These are phyloP conservation scores for Zosterops pallidus DNA, from an alignment of 2,113 vertebrate species.

Conservation along the genomic window DNA sequence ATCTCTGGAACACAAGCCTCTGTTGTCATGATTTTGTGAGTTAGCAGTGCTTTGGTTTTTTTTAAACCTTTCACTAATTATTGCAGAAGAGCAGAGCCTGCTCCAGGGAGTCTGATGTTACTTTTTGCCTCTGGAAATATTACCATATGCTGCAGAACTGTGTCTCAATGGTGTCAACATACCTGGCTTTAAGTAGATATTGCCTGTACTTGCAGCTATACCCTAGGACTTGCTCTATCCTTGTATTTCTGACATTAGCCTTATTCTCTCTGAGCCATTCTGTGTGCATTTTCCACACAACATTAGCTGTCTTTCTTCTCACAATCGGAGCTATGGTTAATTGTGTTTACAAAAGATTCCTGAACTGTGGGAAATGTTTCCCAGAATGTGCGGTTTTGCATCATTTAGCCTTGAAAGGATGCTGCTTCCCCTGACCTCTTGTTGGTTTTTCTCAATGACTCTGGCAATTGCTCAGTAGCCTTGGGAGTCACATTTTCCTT, in stretches of 20 bases:
- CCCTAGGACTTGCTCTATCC: not conserved
- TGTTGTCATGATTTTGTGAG: not conserved
- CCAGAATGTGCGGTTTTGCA: not conserved
- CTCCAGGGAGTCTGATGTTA: not conserved
- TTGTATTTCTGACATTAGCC: not conserved
- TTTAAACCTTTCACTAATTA: not conserved
- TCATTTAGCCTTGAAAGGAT: constrained; percentile 41
- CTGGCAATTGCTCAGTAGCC: constrained; percentile 8
- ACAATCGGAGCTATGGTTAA: not conserved
- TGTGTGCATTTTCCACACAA: not conserved
- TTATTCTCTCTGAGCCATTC: not conserved
- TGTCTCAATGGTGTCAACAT: not conserved
- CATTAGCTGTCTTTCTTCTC: not conserved
- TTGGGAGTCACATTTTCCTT: constrained; percentile 29
- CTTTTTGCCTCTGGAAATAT: not conserved
- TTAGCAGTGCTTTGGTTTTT: not conserved
- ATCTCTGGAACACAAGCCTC: not conserved
- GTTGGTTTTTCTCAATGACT: not conserved
- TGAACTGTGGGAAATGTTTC: constrained; percentile 36
- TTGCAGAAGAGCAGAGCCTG: not conserved
- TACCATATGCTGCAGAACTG: not conserved
- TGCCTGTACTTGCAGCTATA: not conserved
- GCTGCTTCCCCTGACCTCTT: constrained; percentile 36
- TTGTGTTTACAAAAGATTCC: constrained; percentile 2
- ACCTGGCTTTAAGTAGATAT: not conserved